Evolutionary conservation across 2,113 vertebrate species (phyloP), one percentile per base, ranked within the genome.

Genomic region (Chauna torquata): DNA sequence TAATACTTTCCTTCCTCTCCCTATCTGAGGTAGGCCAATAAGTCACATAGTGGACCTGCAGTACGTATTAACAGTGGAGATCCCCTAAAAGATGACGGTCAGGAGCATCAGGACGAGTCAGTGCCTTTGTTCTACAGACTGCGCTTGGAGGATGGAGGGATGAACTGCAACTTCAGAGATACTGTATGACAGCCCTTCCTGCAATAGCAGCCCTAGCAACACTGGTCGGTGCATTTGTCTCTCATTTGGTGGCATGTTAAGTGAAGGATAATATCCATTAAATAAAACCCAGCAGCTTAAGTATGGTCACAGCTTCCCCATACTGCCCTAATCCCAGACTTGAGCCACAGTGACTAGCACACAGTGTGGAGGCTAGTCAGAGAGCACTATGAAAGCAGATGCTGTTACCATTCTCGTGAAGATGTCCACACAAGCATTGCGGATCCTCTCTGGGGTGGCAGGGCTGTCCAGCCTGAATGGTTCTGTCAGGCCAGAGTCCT

Each of bases 391-490:
- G 49, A 69, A 71, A 50, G 9, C 54, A 62, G 47, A n/a, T 69
- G 34, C 34, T 45, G 17, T 80, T 98, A 99, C 99, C 98, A 99
- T 95, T 88, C 98, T 98, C 62, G 99, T 99, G 98, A 99, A 99
- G 69, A 81, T 94, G 97, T 99, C 99, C 23, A 98, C 96, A 17
- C 99, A 99, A 62, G 99, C 98, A 7, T 98, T 99, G 69, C 99
- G 99, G 89, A 99, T 99, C 97, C 98, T 99, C 96, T 99, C 99
- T 0, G 99, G 98, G 3, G 99, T 99, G 69, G 99, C 99, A 11
- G 99, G 99, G 90, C 99, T 99, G 97, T 99, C 99, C 58, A 99
- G 92, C 83, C 97, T 98, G 98, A 99, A 99, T 0, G 94, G 96
- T 3, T 98, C 98, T 0, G 74, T 98, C 27, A 97, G 27, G 2